These are phyloP conservation scores for Tricholauxania praeusta DNA, from an alignment of 2,888 invertebrate genomes.

Conservation along the genomic window DNA sequence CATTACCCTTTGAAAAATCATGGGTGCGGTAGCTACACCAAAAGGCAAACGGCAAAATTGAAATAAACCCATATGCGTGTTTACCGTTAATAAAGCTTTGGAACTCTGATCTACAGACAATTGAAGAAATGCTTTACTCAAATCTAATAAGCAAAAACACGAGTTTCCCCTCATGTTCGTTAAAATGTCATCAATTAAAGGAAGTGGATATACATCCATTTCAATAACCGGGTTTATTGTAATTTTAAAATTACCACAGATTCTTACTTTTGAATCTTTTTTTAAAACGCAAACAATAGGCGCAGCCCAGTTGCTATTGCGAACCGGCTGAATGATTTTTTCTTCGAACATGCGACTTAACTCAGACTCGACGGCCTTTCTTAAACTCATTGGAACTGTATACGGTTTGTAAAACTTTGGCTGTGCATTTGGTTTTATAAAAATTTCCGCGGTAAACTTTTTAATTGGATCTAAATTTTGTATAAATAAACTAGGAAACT, in stretches of 20 bases:
- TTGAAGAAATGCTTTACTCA: slow-evolving; percentile 7
- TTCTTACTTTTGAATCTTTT: neutral
- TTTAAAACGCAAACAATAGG: slow-evolving; percentile 13
- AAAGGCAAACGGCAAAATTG: slow-evolving; percentile 41
- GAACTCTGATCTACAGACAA: slow-evolving; percentile 41
- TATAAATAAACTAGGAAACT: neutral
- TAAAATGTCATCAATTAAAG: neutral
- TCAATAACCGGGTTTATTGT: slow-evolving; percentile 16
- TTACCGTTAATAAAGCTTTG: slow-evolving; percentile 49
- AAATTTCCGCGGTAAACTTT: slow-evolving; percentile 13
- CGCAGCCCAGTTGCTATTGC: neutral
- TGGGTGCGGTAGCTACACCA: slow-evolving; percentile 42
- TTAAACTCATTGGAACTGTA: neutral
- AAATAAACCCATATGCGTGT: slow-evolving; percentile 48
- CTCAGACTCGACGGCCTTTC: neutral
- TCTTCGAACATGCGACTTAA: neutral
- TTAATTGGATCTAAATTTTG: neutral
- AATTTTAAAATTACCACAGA: slow-evolving; percentile 15
- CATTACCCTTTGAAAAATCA: slow-evolving; percentile 42
- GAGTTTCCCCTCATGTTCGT: neutral
- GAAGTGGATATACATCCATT: neutral
- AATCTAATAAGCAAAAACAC: neutral
- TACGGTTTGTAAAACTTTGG: slow-evolving; percentile 5
- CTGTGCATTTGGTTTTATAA: neutral
- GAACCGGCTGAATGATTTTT: neutral